phyloP scores from a whole-genome alignment of 2,888 invertebrate genomes.

The Drosophila dives region DNA sequence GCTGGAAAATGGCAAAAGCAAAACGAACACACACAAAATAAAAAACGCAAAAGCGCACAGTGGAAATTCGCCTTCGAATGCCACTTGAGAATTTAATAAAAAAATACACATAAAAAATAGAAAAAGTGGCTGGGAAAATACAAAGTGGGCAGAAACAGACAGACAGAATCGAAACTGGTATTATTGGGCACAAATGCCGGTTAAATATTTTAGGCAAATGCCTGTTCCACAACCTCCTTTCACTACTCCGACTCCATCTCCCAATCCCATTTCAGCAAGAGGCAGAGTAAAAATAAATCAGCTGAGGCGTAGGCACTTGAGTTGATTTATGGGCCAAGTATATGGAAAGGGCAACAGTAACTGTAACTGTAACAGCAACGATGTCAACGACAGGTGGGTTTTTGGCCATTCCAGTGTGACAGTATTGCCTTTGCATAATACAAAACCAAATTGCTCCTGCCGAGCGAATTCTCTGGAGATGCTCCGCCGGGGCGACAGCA shows the following conservation, averaged over 20 bases:
- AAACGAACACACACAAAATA: conserved; percentile 18
- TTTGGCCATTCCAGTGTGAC: conserved; percentile 58
- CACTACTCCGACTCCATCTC: neutral
- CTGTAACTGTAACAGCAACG: neutral
- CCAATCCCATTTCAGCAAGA: neutral
- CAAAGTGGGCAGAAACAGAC: conserved; percentile 8
- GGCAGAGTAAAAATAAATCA: conserved; percentile 70
- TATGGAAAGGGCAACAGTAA: conserved; percentile 46
- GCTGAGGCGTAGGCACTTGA: conserved; percentile 80
- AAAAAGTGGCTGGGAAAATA: neutral
- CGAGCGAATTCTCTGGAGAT: conserved; percentile 44
- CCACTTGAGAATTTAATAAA: conserved; percentile 80
- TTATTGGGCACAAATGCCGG: conserved; percentile 77
- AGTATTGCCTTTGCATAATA: conserved; percentile 63
- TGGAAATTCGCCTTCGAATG: conserved; percentile 69
- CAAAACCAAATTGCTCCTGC: conserved; percentile 60
- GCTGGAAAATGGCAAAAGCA: conserved; percentile 69
- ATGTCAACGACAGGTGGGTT: conserved; percentile 55
- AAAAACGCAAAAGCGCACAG: conserved; percentile 25
- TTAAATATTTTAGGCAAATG: conserved; percentile 80
- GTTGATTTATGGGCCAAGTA: conserved; percentile 72
- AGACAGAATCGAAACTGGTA: conserved; percentile 60
- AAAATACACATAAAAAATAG: conserved; percentile 38
- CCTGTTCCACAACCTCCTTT: conserved; percentile 5
- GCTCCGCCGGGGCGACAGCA: conserved; percentile 31